Base-by-base conservation (phyloP, 2,797 vertebrate species). In the Danio aesculapii region DNA sequence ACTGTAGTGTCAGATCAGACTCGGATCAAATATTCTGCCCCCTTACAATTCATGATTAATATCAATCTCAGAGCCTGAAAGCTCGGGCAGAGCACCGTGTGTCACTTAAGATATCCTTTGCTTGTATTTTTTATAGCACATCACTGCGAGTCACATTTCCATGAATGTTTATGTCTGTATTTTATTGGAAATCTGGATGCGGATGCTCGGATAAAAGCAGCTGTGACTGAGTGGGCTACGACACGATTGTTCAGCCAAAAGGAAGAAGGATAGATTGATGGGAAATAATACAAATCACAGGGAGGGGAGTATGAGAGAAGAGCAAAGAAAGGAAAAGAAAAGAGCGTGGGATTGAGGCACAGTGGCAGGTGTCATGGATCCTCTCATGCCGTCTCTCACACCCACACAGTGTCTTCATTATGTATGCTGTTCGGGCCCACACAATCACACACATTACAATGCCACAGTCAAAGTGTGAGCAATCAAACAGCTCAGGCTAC, bases 371-470 rank as follows among this genome's bases (percentile, higher is more conserved):
- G 83, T 79, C 71, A 46, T 14, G 50, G 77, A 88, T 84, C 82
- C 86, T 86, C 87, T 87, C 81, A 81, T 82, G 83, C 58, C 70
- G 78, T 81, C 86, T 85, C 77, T 80, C 81, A 83, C 83, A 79
- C 72, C 81, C 77, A 80, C 53, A 49, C 74, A 17, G 50, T 50
- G 80, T 76, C 83, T 84, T 86, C 81, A 86, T 85, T 72, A 85
- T 84, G 74, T 77, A 85, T 87, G 79, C 83, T 85, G 75, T 83
- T 83, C 83, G 79, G 63, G 68, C 83, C 81, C 81, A 87, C 79
- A 82, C 84, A 77, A 79, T 83, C 67, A 75, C 79, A 78, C 78
- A 63, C 67, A 59, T 77, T 82, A 85, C 86, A 85, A 79, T 81
- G 71, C 75, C 70, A 82, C 76, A 79, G 81, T 87, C 77, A 69